A percentile compares a stretch with the other conserved stretches of the same genome.
These are phyloP conservation scores for Drosophila yooni DNA, from an alignment of 2,888 invertebrate genomes.

Conservation along the genomic window DNA sequence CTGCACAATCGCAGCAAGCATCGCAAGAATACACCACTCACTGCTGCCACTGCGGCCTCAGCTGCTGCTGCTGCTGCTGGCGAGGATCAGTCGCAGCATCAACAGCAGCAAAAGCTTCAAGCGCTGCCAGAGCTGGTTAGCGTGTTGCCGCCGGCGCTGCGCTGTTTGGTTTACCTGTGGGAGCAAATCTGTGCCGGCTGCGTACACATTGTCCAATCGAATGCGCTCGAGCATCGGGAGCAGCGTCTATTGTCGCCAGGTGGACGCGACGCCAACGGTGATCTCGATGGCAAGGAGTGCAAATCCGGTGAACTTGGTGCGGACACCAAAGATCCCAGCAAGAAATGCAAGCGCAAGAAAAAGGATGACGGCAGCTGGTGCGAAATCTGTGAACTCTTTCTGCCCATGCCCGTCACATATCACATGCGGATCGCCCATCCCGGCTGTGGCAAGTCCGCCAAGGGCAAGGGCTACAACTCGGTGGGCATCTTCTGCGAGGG, in stretches of 20 bases:
- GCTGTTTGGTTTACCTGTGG: constrained; percentile 95
- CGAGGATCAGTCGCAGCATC: constrained; percentile 43
- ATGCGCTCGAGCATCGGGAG: constrained; percentile 79
- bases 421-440: constrained; percentile 96
- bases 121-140: constrained; percentile 87
- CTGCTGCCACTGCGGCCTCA: neutral
- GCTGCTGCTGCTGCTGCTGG: constrained; percentile 7
- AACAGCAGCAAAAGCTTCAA: constrained; percentile 79
- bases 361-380: constrained; percentile 87
- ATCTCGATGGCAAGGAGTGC: constrained; percentile 64
- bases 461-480: constrained; percentile 96
- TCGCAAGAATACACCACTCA: constrained; percentile 81
- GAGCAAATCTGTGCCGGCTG: constrained; percentile 91
- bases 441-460: constrained; percentile 94
- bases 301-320: constrained; percentile 34
- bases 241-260: constrained; percentile 74
- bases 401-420: constrained; percentile 92
- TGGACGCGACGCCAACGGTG: constrained; percentile 59
- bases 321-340: constrained; percentile 81
- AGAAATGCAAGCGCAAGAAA: constrained; percentile 83
- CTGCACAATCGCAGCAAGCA: constrained; percentile 90
- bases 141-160: constrained; percentile 93
- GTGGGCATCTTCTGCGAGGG: constrained; percentile 94
- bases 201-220: constrained; percentile 87
- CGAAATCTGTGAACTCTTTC: constrained; percentile 93